Percentiles rank a stretch among this genome's conserved stretches.
phyloP scores from a whole-genome alignment of 2,797 vertebrate genomes.

The Manis crassicaudata region DNA sequence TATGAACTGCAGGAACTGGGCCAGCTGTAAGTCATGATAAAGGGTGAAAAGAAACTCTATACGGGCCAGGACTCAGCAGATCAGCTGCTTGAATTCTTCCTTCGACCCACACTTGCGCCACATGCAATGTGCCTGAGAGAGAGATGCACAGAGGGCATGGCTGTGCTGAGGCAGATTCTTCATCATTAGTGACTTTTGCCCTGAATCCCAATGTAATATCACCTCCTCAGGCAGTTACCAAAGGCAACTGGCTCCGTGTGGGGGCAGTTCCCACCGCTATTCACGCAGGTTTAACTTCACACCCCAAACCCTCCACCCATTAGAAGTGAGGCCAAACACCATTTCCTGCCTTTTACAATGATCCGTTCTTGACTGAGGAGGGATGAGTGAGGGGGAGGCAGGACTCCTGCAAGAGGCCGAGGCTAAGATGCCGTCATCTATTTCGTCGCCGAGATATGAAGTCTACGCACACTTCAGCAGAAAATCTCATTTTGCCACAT shows the following conservation, averaged over 20 bases:
- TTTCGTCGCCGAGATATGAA: background rate
- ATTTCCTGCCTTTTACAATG: slow-evolving; percentile 26
- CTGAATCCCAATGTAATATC: slow-evolving; percentile 55
- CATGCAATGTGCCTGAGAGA: slow-evolving; percentile 39
- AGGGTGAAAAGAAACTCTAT: slow-evolving; percentile 60
- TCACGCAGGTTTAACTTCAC: slow-evolving; percentile 48
- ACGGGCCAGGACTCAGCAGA: slow-evolving; percentile 29
- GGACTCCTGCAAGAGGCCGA: background rate
- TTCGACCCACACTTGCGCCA: slow-evolving; percentile 11
- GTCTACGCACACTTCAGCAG: background rate
- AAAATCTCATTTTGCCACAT: background rate
- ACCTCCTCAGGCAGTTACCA: slow-evolving; percentile 51
- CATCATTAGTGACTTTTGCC: slow-evolving; percentile 60
- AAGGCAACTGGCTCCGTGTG: slow-evolving; percentile 45
- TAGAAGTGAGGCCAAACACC: slow-evolving; percentile 29
- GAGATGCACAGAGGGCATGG: slow-evolving; percentile 42
- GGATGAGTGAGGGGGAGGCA: background rate
- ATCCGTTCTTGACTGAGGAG: background rate
- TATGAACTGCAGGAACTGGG: slow-evolving; percentile 34
- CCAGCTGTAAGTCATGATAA: slow-evolving; percentile 61
- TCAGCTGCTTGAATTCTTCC: slow-evolving; percentile 14
- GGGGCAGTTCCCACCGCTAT: slow-evolving; percentile 20
- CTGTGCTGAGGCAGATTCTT: background rate
- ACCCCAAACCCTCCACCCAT: slow-evolving; percentile 53
- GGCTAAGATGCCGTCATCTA: background rate